Evolutionary conservation across 2,113 vertebrate species (phyloP).

Genomic region (Chaetorhynchus papuensis): DNA sequence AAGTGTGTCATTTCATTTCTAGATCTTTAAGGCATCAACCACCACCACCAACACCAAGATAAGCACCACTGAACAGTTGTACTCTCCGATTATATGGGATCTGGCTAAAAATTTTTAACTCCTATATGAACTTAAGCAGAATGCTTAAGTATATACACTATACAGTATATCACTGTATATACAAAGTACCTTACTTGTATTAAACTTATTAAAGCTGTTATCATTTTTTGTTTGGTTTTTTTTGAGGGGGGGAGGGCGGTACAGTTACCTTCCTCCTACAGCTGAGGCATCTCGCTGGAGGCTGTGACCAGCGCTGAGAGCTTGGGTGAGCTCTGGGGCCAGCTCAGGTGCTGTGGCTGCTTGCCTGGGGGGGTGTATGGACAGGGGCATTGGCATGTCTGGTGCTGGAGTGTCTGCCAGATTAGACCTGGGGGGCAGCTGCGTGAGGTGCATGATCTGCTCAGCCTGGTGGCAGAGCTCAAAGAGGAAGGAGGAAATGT

Average conservation of each 20-base stretch:
- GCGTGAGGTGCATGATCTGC: background rate
- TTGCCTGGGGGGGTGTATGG: no score
- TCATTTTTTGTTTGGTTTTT: background rate
- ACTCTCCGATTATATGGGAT: constrained; percentile 69
- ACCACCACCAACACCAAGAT: constrained; percentile 69
- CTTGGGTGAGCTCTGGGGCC: background rate
- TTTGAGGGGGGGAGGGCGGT: accelerated
- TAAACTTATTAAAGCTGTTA: background rate
- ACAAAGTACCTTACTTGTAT: background rate
- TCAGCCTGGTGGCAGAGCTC: background rate
- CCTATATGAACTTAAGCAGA: background rate
- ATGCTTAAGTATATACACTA: background rate
- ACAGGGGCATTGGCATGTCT: background rate
- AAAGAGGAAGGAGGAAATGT: background rate
- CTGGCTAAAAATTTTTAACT: constrained; percentile 57
- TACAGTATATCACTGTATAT: background rate
- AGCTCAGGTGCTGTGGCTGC: background rate
- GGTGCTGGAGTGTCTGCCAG: background rate
- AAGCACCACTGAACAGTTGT: constrained; percentile 73
- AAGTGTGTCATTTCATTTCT: background rate
- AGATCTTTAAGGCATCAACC: background rate
- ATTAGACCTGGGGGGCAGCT: background rate
- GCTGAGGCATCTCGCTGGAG: background rate
- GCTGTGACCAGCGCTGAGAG: background rate
- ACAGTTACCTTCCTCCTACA: background rate